Evolutionary conservation across 2,797 vertebrate species (phyloP).

Genomic region (Pseudocheirus occidentalis): DNA sequence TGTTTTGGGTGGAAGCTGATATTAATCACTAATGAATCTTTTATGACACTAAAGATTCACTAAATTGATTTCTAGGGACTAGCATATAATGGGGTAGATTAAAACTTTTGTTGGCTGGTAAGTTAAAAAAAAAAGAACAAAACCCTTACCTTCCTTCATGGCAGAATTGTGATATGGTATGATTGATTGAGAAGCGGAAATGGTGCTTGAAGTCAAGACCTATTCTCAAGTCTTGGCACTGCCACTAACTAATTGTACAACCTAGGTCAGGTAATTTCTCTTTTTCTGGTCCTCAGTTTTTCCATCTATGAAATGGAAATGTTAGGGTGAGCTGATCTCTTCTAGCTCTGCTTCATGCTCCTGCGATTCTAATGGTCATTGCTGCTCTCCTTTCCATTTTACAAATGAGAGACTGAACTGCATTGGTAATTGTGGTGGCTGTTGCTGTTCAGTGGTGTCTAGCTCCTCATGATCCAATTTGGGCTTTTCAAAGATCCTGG

Average conservation of each 20-base stretch:
- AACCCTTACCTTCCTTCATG: too few relatives aligned
- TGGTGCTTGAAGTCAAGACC: too few relatives aligned
- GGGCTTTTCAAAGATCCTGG: neutral
- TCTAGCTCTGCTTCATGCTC: neutral
- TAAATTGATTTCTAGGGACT: too few relatives aligned
- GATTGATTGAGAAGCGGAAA: too few relatives aligned
- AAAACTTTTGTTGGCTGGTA: too few relatives aligned
- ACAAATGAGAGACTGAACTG: neutral
- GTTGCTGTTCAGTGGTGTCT: neutral
- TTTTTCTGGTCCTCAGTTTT: neutral
- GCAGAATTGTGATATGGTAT: too few relatives aligned
- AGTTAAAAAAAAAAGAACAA: too few relatives aligned
- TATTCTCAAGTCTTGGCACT: too few relatives aligned
- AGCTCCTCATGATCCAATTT: too few relatives aligned
- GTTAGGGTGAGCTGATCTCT: neutral
- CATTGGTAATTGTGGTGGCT: neutral
- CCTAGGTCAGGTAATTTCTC: neutral
- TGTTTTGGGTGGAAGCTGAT: neutral
- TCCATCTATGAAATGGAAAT: neutral
- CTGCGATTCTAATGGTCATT: neutral
- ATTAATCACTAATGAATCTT: too few relatives aligned
- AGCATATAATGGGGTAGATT: too few relatives aligned
- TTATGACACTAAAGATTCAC: too few relatives aligned
- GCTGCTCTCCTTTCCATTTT: neutral
- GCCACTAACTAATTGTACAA: neutral